Conservation (phyloP, 2,888 invertebrate species). For the Phania funesta region DNA sequence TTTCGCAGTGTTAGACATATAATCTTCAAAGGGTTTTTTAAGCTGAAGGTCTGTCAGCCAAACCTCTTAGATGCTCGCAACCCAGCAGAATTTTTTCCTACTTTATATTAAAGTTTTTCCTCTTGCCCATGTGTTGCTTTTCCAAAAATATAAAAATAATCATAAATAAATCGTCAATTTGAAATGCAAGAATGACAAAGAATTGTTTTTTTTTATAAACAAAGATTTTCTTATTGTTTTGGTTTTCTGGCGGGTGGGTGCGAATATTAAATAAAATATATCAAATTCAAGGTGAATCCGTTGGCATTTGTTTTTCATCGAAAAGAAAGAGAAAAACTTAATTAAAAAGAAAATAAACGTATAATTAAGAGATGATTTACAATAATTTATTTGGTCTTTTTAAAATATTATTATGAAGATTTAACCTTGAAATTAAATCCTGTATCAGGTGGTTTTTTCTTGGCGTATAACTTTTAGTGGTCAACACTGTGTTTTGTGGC, state of each 20-base stretch:
- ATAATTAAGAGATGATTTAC: slow-evolving; percentile 21
- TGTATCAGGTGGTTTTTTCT: not conserved
- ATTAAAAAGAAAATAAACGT: not conserved
- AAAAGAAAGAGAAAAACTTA: not conserved
- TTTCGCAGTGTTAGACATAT: too few species aligned
- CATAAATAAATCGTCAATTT: too few species aligned
- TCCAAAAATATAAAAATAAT: too few species aligned
- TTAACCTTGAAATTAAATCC: not conserved
- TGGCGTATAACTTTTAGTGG: too few species aligned
- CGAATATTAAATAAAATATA: not conserved
- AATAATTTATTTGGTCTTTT: slow-evolving; percentile 1
- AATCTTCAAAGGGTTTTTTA: too few species aligned
- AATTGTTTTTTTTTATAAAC: slow-evolving; percentile 12
- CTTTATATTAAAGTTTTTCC: too few species aligned
- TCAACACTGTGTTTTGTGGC: too few species aligned
- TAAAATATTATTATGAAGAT: not conserved
- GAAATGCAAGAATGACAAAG: too few species aligned
- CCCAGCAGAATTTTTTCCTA: too few species aligned
- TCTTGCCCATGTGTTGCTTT: not conserved
- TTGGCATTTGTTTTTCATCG: not conserved
- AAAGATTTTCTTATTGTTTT: not conserved
- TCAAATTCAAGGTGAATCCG: slow-evolving; percentile 19
- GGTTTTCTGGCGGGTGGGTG: not conserved
- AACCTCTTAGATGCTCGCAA: too few species aligned
- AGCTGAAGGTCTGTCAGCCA: too few species aligned